phyloP scores from a whole-genome alignment of 2,888 invertebrate genomes.

The Unio pictorum region DNA sequence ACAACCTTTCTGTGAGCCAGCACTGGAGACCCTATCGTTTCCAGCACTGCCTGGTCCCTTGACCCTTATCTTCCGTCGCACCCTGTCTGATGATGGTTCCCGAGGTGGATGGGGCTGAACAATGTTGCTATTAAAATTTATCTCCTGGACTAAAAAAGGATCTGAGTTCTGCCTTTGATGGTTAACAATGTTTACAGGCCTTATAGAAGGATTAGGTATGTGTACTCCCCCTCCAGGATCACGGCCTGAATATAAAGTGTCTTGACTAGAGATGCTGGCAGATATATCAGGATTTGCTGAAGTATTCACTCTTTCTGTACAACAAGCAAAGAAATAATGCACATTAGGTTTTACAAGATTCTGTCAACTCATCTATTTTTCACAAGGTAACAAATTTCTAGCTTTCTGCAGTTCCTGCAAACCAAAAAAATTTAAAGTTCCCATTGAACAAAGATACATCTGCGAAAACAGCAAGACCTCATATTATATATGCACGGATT shows the following conservation, averaged over 20 bases:
- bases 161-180: conserved; percentile 51
- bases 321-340: not conserved
- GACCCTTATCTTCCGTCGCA: conserved; percentile 51
- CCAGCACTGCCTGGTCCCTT: conserved; percentile 56
- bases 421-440: too few species aligned
- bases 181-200: not conserved
- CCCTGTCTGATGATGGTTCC: conserved; percentile 63
- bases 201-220: conserved; percentile 27
- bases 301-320: conserved; percentile 26
- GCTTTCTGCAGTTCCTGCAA: too few species aligned
- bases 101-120: conserved; percentile 68
- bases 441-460: too few species aligned
- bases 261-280: conserved; percentile 34
- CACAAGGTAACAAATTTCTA: not conserved
- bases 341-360: not conserved
- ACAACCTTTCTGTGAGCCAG: conserved; percentile 46
- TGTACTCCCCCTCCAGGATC: conserved; percentile 28
- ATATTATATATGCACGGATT: too few species aligned
- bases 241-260: conserved; percentile 31
- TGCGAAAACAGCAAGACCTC: too few species aligned
- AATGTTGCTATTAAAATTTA: conserved; percentile 28
- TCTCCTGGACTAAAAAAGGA: conserved; percentile 37
- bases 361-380: not conserved
- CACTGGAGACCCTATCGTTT: conserved; percentile 46
- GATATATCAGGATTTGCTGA: conserved; percentile 34